A percentile compares a stretch with the other conserved stretches of the same genome.
Conservation (phyloP, 2,113 vertebrate genomes). For the Nerophis ophidion region DNA sequence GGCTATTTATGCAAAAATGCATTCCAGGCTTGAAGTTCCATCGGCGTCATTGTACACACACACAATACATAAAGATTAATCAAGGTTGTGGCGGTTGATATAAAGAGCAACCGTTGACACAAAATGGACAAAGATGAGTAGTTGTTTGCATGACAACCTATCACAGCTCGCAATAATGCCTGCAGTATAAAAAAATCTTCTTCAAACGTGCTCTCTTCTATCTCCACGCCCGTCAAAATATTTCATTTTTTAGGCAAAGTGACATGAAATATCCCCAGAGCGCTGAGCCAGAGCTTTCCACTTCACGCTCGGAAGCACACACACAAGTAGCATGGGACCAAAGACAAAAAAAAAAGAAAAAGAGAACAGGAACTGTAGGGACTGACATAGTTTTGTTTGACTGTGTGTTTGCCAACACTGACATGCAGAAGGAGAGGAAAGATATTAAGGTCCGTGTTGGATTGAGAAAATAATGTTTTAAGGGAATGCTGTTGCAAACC, state of each 20-base stretch:
- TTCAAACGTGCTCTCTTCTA: constrained; percentile 29
- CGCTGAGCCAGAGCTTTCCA: constrained; percentile 17
- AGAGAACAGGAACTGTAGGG: constrained; percentile 29
- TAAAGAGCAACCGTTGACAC: constrained; percentile 11
- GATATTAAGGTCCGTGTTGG: too few species aligned
- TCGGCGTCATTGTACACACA: neutral
- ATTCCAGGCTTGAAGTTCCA: too few species aligned
- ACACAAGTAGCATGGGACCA: constrained; percentile 11
- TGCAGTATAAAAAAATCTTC: constrained; percentile 13
- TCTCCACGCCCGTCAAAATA: constrained; percentile 25
- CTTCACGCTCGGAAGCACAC: constrained; percentile 33
- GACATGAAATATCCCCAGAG: constrained; percentile 41
- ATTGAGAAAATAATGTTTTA: too few species aligned
- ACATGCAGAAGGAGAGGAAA: too few species aligned
- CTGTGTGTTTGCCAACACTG: constrained; percentile 4
- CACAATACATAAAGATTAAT: constrained; percentile 59
- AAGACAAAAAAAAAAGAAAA: constrained; percentile 4
- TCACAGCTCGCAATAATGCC: constrained; percentile 43
- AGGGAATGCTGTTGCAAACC: too few species aligned
- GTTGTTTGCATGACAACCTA: constrained; percentile 47
- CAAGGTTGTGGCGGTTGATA: constrained; percentile 36
- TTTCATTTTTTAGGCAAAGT: constrained; percentile 47
- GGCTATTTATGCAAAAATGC: too few species aligned
- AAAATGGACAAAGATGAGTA: constrained; percentile 21
- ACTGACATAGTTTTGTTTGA: constrained; percentile 14